These are phyloP conservation scores for Xenopus borealis DNA, from an alignment of 2,113 vertebrate species.

Conservation along the genomic window DNA sequence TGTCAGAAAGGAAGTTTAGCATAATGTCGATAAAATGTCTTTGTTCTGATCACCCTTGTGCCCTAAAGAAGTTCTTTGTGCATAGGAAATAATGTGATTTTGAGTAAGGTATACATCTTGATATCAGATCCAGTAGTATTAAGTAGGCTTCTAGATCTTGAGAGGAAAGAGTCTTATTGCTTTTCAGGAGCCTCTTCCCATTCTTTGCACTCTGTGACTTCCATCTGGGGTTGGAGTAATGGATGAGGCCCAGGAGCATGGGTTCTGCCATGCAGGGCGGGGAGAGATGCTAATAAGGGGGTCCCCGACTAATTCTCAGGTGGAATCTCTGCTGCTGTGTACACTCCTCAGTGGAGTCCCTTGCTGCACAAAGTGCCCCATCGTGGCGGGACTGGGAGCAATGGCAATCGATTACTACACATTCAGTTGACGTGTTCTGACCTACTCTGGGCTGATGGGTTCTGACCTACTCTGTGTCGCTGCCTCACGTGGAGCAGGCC, in stretches of 20 bases:
- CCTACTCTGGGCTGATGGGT: too few relatives aligned
- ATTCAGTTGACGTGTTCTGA: background rate
- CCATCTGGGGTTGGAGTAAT: slow-evolving; percentile 23
- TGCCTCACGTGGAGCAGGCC: too few relatives aligned
- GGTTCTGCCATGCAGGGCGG: slow-evolving; percentile 51
- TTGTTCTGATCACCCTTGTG: too few relatives aligned
- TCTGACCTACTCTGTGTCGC: too few relatives aligned
- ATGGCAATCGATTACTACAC: background rate
- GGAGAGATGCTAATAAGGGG: background rate
- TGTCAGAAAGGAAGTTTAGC: too few relatives aligned
- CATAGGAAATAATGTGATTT: too few relatives aligned
- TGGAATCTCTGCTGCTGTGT: slow-evolving; percentile 1
- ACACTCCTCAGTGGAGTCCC: background rate
- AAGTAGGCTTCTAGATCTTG: too few relatives aligned
- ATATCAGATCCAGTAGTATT: too few relatives aligned
- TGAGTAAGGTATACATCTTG: too few relatives aligned
- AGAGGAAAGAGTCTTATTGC: too few relatives aligned
- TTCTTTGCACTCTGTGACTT: slow-evolving; percentile 44
- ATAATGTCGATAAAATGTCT: too few relatives aligned
- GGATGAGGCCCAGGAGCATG: slow-evolving; percentile 18
- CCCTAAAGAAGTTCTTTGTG: too few relatives aligned
- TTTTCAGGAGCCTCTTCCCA: slow-evolving; percentile 67
- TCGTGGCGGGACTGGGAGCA: slow-evolving; percentile 2
- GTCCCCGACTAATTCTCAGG: background rate
- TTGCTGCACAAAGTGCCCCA: background rate